Evolutionary conservation across 2,888 invertebrate species (phyloP), one percentile per base, ranked within the genome.

Genomic region (Polydrusus tereticollis): DNA sequence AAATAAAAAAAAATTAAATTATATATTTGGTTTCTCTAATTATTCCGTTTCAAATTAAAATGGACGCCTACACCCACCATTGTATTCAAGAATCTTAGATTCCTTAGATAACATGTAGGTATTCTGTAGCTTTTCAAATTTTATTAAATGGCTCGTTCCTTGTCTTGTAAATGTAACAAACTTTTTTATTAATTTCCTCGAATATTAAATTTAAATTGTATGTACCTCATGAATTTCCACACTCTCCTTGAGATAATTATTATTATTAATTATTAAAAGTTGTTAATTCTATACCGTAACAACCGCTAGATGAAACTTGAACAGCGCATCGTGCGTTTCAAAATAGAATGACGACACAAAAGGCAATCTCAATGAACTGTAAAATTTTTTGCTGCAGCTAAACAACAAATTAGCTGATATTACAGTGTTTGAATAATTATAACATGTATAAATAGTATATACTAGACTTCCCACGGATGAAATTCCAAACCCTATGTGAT

Each of bases 351-450:
- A 50, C 50, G 26, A 50, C 50, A 50, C 50, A 26, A 50, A 50
- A 50, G 26, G 36, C 20, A 58, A 58, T 58, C 41, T 20, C 38
- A 58, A 58, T 38, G 58, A 58, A 58, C 58, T 58, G 58, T 58
- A 41, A 58, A 41, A 20, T 58, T 58, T 58, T 55, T 58, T 58
- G 20, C 23, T 38, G 6, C 4, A 50, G 50, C n/a, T 23, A 50
- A 50, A 14, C 14, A 50, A 50, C 47, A 23, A 50, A 26, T 50
- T 14, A 50, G 26, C 18, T 26, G 26, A 26, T 50, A 26, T 50
- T 50, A 50, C 26, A 50, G n/a, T 23, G 50, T 50, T n/a, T 12
- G 50, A 45, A 45, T 43, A 50, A 50, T 50, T 50, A 26, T 26
- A 50, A 50, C 23, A 50, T 14, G 50, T 50, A 41, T 41, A 6